These are phyloP conservation scores for Eretmocerus hayati DNA, from an alignment of 2,888 invertebrate species.

Conservation along the genomic window DNA sequence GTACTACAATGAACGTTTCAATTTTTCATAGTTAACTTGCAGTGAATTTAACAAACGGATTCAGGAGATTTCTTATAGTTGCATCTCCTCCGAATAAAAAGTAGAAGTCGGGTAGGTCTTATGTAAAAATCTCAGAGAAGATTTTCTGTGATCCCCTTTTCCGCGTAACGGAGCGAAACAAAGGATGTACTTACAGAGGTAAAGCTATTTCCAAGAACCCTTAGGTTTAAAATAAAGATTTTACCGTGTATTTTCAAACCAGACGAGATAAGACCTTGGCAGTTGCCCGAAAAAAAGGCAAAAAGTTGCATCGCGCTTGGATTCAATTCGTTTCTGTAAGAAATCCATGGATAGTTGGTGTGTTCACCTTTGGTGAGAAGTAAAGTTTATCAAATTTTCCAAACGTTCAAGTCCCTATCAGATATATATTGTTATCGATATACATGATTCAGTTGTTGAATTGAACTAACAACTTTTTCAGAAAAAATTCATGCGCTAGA, in stretches of 20 bases:
- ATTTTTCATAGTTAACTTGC: no score
- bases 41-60: no score
- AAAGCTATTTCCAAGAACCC: slow-evolving; percentile 27
- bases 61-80: neutral
- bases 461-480: no score
- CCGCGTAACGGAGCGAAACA: slow-evolving; percentile 20
- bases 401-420: no score
- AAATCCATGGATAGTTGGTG: no score
- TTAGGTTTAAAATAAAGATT: slow-evolving; percentile 29
- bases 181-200: slow-evolving; percentile 16
- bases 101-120: neutral
- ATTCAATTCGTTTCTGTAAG: no score
- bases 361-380: no score
- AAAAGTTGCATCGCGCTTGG: slow-evolving; percentile 16
- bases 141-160: neutral
- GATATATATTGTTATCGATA: no score
- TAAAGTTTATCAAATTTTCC: no score
- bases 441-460: no score
- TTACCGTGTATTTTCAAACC: slow-evolving; percentile 16
- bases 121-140: slow-evolving; percentile 13
- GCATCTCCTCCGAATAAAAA: neutral
- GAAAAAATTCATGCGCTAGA: no score
- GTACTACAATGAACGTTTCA: no score
- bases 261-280: slow-evolving; percentile 13
- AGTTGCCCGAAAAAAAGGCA: slow-evolving; percentile 10